A percentile compares a stretch with the other conserved stretches of the same genome.
Conservation (phyloP, 2,888 invertebrate species). For the Nudaria mundana region DNA sequence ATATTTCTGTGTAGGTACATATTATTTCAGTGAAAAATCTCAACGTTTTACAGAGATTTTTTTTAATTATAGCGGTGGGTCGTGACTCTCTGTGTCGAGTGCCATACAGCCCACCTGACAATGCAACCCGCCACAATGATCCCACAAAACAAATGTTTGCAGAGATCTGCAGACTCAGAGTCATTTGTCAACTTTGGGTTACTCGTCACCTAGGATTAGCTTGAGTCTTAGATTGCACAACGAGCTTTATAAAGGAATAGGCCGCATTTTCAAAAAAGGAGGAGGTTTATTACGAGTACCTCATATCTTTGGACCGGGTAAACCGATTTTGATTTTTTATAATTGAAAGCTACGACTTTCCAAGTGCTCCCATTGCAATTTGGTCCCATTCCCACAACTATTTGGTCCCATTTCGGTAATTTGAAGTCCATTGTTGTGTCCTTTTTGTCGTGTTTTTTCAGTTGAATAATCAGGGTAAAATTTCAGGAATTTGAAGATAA, state of each 20-base stretch:
- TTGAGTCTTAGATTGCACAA: constrained; percentile 4
- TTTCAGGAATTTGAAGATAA: too few species aligned
- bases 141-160: constrained; percentile 31
- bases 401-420: too few species aligned
- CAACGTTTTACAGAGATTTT: constrained; percentile 32
- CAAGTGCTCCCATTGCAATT: too few species aligned
- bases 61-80: constrained; percentile 36
- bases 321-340: too few species aligned
- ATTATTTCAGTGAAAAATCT: constrained; percentile 16
- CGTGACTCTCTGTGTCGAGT: constrained; percentile 23
- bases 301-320: too few species aligned
- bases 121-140: constrained; percentile 31
- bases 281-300: background rate
- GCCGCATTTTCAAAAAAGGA: background rate
- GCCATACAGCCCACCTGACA: constrained; percentile 35
- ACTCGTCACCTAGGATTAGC: constrained; percentile 19
- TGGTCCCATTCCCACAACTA: too few species aligned
- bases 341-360: too few species aligned
- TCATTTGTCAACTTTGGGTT: constrained; percentile 20
- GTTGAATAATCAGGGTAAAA: too few species aligned
- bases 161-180: constrained; percentile 14
- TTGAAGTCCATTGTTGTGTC: too few species aligned
- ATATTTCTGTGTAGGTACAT: too few species aligned
- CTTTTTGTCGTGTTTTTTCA: too few species aligned
- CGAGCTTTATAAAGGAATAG: background rate